These are phyloP conservation scores for Ligdia adustata DNA, from an alignment of 2,888 invertebrate species.

Conservation along the genomic window DNA sequence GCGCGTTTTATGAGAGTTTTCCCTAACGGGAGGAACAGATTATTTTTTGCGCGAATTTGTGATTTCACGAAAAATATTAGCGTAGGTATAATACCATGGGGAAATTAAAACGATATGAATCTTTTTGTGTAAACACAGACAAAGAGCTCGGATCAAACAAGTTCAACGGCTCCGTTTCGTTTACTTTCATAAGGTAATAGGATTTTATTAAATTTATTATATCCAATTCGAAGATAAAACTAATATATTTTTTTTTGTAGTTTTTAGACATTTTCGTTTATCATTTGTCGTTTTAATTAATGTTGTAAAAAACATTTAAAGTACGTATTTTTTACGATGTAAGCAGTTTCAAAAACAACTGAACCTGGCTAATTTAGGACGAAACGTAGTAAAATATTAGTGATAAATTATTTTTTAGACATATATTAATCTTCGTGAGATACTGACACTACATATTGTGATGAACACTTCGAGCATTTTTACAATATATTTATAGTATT, in stretches of 20 bases:
- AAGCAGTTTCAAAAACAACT: slow-evolving; percentile 10
- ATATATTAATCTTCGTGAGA: slow-evolving; percentile 11
- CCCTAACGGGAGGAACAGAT: slow-evolving; percentile 53
- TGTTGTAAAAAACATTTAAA: slow-evolving; percentile 14
- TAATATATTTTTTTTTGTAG: slow-evolving; percentile 1
- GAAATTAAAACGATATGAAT: slow-evolving; percentile 67
- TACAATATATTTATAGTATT: too few relatives aligned
- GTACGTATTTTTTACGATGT: slow-evolving; percentile 2
- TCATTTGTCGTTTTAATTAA: slow-evolving; percentile 1
- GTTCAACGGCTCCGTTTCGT: slow-evolving; percentile 21
- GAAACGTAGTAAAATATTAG: slow-evolving; percentile 16
- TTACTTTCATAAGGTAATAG: slow-evolving; percentile 5
- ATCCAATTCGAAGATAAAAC: slow-evolving; percentile 4
- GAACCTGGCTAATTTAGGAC: slow-evolving; percentile 6
- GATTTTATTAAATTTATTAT: slow-evolving; percentile 9
- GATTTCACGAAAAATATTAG: slow-evolving; percentile 67
- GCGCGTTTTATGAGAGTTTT: slow-evolving; percentile 55
- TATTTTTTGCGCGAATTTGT: slow-evolving; percentile 57
- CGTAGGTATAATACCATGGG: slow-evolving; percentile 62
- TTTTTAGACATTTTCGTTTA: background rate
- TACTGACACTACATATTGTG: too few relatives aligned
- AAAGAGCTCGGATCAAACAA: slow-evolving; percentile 36
- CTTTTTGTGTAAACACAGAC: slow-evolving; percentile 54
- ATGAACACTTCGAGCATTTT: too few relatives aligned
- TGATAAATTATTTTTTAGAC: slow-evolving; percentile 14